A percentile compares a stretch with the other conserved stretches of the same genome.
phyloP scores from a whole-genome alignment of 2,797 vertebrate genomes.

The Catostomus latipinnis region DNA sequence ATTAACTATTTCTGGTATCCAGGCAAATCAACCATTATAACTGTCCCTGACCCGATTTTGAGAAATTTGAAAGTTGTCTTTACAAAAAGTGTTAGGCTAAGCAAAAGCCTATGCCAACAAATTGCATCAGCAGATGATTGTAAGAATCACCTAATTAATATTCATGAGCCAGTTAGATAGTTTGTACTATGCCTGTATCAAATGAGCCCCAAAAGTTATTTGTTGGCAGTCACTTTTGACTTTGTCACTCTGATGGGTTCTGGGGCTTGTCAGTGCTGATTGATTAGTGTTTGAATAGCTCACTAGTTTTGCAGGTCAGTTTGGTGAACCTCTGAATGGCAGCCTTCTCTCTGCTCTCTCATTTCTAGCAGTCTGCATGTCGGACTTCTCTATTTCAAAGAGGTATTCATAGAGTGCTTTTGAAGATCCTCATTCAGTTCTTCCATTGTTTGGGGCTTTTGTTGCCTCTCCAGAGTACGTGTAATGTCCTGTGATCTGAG shows the following conservation, averaged over 20 bases:
- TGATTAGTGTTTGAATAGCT: slow-evolving; percentile 5
- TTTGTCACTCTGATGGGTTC: neutral
- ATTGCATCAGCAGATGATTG: too few species aligned
- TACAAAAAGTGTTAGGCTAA: too few species aligned
- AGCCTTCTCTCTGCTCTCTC: neutral
- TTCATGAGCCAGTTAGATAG: too few species aligned
- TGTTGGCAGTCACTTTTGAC: too few species aligned
- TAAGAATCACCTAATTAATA: too few species aligned
- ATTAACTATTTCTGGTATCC: too few species aligned
- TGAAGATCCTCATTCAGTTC: slow-evolving; percentile 49
- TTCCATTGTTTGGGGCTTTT: slow-evolving; percentile 47
- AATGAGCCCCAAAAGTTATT: too few species aligned
- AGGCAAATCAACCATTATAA: too few species aligned
- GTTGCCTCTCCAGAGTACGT: slow-evolving; percentile 43
- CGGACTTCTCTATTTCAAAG: slow-evolving; percentile 57
- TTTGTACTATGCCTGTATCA: too few species aligned
- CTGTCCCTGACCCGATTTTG: too few species aligned
- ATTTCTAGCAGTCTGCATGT: slow-evolving; percentile 16
- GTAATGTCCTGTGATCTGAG: slow-evolving; percentile 52
- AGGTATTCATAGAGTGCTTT: slow-evolving; percentile 26
- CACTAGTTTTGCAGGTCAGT: neutral
- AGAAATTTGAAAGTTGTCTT: too few species aligned
- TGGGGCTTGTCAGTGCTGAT: neutral
- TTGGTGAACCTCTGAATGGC: neutral
- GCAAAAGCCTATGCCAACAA: too few species aligned